These are phyloP conservation scores for Caretta caretta DNA, from an alignment of 2,113 vertebrate genomes.

Conservation along the genomic window DNA sequence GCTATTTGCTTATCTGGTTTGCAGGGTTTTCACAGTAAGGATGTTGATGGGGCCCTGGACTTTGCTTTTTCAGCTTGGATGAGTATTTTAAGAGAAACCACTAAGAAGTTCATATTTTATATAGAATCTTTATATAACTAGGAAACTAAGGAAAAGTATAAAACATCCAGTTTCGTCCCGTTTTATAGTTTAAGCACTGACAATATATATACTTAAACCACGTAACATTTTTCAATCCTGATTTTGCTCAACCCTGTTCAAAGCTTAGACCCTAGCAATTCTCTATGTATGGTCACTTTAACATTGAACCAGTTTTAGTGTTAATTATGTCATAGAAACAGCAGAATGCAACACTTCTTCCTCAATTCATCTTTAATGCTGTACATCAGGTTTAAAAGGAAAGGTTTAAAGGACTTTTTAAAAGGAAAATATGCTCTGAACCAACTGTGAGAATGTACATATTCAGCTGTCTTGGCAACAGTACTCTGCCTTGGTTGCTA, in stretches of 20 bases:
- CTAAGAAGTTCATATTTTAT: background rate
- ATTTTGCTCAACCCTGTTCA: rapidly evolving
- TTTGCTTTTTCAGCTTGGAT: background rate
- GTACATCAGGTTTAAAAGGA: background rate
- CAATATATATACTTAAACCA: background rate
- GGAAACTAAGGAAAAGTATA: background rate
- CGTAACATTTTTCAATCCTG: background rate
- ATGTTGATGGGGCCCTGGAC: constrained; percentile 1
- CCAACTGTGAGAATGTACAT: background rate
- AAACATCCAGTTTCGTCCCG: background rate
- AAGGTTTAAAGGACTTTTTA: background rate
- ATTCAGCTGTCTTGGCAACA: background rate
- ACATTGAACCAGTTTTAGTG: background rate
- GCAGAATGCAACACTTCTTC: background rate
- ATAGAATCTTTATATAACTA: background rate
- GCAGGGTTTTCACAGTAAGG: background rate
- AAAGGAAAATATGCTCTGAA: background rate
- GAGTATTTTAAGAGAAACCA: background rate
- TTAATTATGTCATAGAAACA: constrained; percentile 12
- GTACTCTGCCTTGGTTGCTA: background rate
- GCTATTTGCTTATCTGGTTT: background rate
- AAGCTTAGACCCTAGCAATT: background rate
- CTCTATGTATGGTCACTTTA: background rate
- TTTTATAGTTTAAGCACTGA: background rate
- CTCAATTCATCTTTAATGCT: background rate